These are phyloP conservation scores for Solenodon paradoxus DNA, from an alignment of 2,113 vertebrate species.

Conservation along the genomic window DNA sequence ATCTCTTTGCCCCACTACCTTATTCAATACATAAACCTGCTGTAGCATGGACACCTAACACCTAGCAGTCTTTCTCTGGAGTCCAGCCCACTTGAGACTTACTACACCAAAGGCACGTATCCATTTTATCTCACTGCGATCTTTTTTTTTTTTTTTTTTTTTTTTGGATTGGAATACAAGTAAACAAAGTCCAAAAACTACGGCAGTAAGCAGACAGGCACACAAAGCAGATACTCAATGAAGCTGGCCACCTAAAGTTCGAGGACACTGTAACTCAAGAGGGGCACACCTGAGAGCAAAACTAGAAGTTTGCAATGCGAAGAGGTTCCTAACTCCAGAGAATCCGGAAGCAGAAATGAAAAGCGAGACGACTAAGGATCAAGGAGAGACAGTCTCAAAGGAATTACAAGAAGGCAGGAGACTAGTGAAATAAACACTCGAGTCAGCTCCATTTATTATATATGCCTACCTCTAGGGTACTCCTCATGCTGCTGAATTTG, in stretches of 20 bases:
- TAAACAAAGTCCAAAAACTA: neutral
- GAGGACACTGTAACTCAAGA: neutral
- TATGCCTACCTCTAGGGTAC: neutral
- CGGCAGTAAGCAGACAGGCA: neutral
- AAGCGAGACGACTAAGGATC: neutral
- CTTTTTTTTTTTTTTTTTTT: no score
- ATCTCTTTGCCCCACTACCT: neutral
- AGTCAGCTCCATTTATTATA: neutral
- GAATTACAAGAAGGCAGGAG: neutral
- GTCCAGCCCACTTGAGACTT: neutral
- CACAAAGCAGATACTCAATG: neutral
- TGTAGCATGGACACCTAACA: neutral
- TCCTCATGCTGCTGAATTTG: neutral
- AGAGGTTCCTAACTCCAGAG: neutral
- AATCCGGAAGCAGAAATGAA: slow-evolving; percentile 13
- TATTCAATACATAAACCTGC: neutral
- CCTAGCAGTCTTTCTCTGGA: neutral
- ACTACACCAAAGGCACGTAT: neutral
- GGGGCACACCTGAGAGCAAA: neutral
- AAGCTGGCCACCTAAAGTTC: neutral
- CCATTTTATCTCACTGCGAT: neutral
- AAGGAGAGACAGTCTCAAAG: neutral
- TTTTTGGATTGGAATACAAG: neutral
- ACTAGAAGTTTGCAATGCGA: neutral
- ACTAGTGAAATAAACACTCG: neutral